Evolutionary conservation across 2,113 vertebrate genomes (phyloP), one percentile per base, ranked within the genome.

Genomic region (Cichladusa arquata): DNA sequence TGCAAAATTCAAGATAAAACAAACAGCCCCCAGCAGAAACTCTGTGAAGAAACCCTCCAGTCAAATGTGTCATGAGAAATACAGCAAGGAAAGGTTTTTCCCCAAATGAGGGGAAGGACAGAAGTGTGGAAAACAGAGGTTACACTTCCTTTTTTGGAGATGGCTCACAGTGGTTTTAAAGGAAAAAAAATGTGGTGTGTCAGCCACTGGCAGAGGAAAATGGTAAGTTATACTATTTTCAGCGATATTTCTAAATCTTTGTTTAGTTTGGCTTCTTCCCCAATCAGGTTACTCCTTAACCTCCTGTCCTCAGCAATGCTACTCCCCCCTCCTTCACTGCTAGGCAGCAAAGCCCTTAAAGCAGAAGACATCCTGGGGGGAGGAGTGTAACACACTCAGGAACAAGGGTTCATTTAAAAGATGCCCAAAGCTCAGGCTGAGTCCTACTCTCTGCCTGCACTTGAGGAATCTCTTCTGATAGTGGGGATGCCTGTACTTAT

Each of bases 101-200:
- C 69, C 51, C 47, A 60, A 51, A 77, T 82, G 71, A 88, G 64
- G 28, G 38, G 33, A 96, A 90, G 62, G 93, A 78, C 76, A 90
- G 64, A 70, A 88, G 79, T 29, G 51, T 58, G 73, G 78, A 94
- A 95, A 83, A 51, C 54, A 95, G 92, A 94, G 94, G 71, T 96
- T 97, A 77, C 36, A 7, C 82, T 92, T 93, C 95, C 92, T 92
- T 94, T 95, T 97, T 96, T 94, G 92, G 94, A 76, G 90, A 94
- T 86, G 79, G 65, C n/a, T 95, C 34, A 8, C 57, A 74, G 85
- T 71, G 81, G 90, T 88, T 95, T 96, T 67, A 67, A 66, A 92
- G 85, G 85, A 58, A 24, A 77, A 88, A 96, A 96, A 92, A 96
- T 89, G 80, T 84, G 85, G 60, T 67, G 74, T 96, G 87, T 95